A percentile compares a stretch with the other conserved stretches of the same genome.
phyloP scores from a whole-genome alignment of 2,888 invertebrate species.

The Drosophila planitibia region DNA sequence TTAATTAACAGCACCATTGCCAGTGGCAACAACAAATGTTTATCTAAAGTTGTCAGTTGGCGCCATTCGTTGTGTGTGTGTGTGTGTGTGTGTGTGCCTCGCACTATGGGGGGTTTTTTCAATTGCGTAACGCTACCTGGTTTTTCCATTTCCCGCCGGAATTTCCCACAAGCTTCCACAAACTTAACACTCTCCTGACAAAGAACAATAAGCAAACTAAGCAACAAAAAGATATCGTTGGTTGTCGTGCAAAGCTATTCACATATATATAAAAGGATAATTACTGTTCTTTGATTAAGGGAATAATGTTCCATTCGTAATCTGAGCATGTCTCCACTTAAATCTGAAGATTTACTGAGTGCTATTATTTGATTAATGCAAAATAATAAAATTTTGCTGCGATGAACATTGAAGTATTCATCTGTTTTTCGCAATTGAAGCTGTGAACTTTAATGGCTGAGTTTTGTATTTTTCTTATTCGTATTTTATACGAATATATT shows the following conservation, averaged over 20 bases:
- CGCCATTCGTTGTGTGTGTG: slow-evolving; percentile 39
- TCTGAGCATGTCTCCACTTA: not conserved
- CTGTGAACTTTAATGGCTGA: not conserved
- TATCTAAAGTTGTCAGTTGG: slow-evolving; percentile 67
- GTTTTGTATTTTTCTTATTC: not conserved
- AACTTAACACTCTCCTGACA: slow-evolving; percentile 20
- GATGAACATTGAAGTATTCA: not conserved
- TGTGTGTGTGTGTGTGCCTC: slow-evolving; percentile 5
- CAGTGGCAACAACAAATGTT: slow-evolving; percentile 50
- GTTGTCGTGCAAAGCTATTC: not conserved
- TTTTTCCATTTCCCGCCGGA: slow-evolving; percentile 38
- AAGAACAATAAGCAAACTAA: slow-evolving; percentile 11
- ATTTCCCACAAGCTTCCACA: not conserved
- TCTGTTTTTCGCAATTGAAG: not conserved
- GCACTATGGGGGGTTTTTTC: not conserved
- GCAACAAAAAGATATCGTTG: slow-evolving; percentile 9
- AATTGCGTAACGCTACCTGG: slow-evolving; percentile 46
- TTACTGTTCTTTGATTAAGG: not conserved
- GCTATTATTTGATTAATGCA: not conserved
- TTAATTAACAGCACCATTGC: slow-evolving; percentile 66
- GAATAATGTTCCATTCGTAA: not conserved
- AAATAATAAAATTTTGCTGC: not conserved
- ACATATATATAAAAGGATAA: slow-evolving; percentile 1
- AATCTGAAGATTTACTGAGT: not conserved
- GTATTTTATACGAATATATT: not conserved